Conservation (phyloP, 1,140 invertebrate species). For the Drosophila orosa region DNA sequence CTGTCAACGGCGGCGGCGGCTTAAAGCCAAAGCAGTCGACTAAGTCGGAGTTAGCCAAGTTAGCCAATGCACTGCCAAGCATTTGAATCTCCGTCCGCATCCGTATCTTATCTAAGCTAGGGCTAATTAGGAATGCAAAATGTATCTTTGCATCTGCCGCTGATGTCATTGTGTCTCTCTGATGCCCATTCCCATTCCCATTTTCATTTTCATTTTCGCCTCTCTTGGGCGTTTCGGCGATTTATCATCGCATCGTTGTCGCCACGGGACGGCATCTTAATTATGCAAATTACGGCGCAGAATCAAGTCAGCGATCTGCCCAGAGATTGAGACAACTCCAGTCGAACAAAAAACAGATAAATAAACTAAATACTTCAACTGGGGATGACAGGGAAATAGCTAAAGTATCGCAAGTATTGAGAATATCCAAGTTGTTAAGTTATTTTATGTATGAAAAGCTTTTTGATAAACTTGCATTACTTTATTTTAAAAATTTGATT, state of each 20-base stretch:
- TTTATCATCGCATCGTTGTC: constrained; percentile 73
- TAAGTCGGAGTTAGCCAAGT: constrained; percentile 8
- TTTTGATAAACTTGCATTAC: neutral
- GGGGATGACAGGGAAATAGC: neutral
- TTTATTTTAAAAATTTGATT: neutral
- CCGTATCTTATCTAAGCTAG: constrained; percentile 40
- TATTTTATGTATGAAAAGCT: neutral
- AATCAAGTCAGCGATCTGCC: constrained; percentile 31
- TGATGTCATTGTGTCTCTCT: constrained; percentile 33
- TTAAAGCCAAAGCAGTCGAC: constrained; percentile 5
- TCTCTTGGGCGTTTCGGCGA: constrained; percentile 48
- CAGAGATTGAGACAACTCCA: constrained; percentile 19
- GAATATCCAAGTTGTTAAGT: neutral
- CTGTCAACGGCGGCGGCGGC: constrained; percentile 22
- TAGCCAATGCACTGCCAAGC: constrained; percentile 22
- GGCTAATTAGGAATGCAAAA: constrained; percentile 56
- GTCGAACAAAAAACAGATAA: constrained; percentile 13
- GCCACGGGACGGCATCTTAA: constrained; percentile 62
- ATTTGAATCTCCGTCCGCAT: constrained; percentile 14
- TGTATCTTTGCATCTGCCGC: constrained; percentile 29
- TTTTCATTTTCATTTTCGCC: constrained; percentile 22
- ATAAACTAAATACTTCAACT: neutral
- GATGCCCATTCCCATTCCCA: neutral
- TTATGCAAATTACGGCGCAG: constrained; percentile 71
- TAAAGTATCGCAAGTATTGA: neutral